Evolutionary conservation across 1,140 invertebrate genomes (phyloP), one percentile per base, ranked within the genome.

Genomic region (Stegodyphus dumicola): DNA sequence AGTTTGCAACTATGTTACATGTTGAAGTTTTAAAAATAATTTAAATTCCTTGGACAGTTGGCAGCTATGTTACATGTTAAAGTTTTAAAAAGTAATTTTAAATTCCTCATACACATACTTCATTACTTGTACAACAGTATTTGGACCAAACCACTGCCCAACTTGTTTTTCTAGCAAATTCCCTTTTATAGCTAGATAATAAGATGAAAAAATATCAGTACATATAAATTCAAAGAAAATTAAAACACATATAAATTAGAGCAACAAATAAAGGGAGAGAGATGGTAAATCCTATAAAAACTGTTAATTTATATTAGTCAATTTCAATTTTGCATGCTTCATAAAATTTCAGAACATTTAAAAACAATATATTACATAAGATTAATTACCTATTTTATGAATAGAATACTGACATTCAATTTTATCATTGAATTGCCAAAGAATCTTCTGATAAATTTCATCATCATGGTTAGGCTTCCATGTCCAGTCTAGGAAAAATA

Each of bases 121-220:
- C 89, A 99, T 92, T 88, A 98, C 97, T 93, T 99, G 98, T 89
- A 97, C 96, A 83, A 99, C 94, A 71, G 98, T 99, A 91, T 99
- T 99, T 52, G 99, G 99, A 70, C 99, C 98, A 92, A 99, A 99
- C 99, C 99, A 99, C 89, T 98, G 94, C 15, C 98, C 98, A 11
- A 99, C 66, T 53, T 53, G 13, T 18, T 80, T 86, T n/a, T 86
- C 85, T 56, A 86, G 52, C 10, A 81, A 49, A 51, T 53, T 7
- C 3, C 85, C 85, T 80, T 75, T 70, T 11, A 76, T 11, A 53
- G 85, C 85, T 86, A 17, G n/a, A 67, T 18, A 6, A n/a, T 15
- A 73, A 73, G 49, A 73, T 73, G 51, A 49, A 67, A 67, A 67
- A 67, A 33, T 33, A 33, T 33, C 33, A 33, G 65, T 15, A 9